Evolutionary conservation across 2,113 vertebrate genomes (phyloP).

Genomic region (Monarcha castaneiventris): DNA sequence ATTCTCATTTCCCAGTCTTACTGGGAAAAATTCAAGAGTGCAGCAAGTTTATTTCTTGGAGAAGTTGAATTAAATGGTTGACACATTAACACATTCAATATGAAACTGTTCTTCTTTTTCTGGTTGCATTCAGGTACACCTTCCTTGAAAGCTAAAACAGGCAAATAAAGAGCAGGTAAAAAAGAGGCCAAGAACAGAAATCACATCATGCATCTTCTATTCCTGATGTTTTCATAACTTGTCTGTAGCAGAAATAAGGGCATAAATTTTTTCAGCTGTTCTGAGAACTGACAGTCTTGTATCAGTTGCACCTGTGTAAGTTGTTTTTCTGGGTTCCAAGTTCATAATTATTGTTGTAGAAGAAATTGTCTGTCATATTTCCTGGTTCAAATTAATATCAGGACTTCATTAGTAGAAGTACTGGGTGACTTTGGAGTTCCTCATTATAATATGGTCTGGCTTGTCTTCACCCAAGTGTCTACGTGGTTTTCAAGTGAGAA

Average conservation of each 20-base stretch:
- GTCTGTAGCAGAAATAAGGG: not conserved
- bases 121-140: not conserved
- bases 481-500: not conserved
- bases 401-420: not conserved
- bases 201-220: not conserved
- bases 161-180: not conserved
- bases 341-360: not conserved
- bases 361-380: not conserved
- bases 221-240: not conserved
- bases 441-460: not conserved
- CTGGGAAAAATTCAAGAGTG: not conserved
- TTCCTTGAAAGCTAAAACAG: not conserved
- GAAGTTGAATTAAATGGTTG: not conserved
- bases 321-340: not conserved
- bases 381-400: not conserved
- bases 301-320: not conserved
- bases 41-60: not conserved
- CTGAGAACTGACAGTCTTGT: not conserved
- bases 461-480: not conserved
- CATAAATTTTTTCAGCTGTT: not conserved
- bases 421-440: not conserved
- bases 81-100: not conserved
- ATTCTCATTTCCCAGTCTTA: too few relatives aligned
- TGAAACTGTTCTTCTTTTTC: not conserved
- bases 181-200: not conserved